Evolutionary conservation across 2,797 vertebrate species (phyloP), one percentile per base, ranked within the genome.

Genomic region (Lepilemur septentrionalis): DNA sequence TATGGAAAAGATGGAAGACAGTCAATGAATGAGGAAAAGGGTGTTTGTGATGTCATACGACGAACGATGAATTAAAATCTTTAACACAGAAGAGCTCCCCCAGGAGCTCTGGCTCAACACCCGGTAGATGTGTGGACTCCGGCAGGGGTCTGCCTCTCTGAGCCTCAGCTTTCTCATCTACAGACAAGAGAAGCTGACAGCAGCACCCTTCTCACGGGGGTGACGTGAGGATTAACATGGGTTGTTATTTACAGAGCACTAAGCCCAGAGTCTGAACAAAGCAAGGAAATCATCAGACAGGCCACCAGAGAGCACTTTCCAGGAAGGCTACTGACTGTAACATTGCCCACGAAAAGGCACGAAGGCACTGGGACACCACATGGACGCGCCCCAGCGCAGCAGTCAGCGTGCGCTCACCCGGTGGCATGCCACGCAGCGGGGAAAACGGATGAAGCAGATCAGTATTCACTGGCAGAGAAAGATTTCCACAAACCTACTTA

Each of bases 101-200:
- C 7, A 28, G 41, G 48, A 75, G 57, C 82, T 32, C 69, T 13
- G 28, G 92, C 43, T 72, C 83, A 63, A 20, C 6, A 3, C 55
- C 41, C 0, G 0, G 72, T 13, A 28, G 63, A 25, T 10, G 0
- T 15, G 52, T 8, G 18, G 65, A 50, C 69, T 23, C 1, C 2
- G 67, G 55, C 20, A 38, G 52, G n/a, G 43, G 14, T 28, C n/a
- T 25, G 15, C 32, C 52, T 72, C 52, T 59, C 38, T 52, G 22
- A 67, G 30, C 15, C 38, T 46, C 28, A 15, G 7, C 52, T 30
- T 10, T 20, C 52, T 89, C 52, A 50, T 52, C 48, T 43, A 35
- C 43, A 48, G 41, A 22, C 78, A 22, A 87, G 28, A 73, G 25
- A 59, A 28, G 35, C 50, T 18, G 17, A 46, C 4, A 23, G 55